phyloP scores from a whole-genome alignment of 1,140 invertebrate genomes.

The Bombus ignitus region DNA sequence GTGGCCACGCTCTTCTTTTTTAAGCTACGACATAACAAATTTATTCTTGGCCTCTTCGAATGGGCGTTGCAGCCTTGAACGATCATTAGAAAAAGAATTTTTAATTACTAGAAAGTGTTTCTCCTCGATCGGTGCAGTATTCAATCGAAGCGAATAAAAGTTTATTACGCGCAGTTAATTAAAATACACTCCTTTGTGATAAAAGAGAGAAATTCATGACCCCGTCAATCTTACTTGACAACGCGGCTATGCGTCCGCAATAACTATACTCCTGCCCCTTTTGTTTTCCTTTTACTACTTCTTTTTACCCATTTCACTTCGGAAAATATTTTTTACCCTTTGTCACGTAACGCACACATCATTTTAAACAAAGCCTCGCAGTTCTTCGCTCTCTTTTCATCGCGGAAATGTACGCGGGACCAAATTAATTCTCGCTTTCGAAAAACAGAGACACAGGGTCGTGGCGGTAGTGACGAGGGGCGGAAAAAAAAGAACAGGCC shows the following conservation, averaged over 20 bases:
- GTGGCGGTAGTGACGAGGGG: background rate
- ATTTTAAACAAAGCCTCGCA: background rate
- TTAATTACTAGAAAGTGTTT: background rate
- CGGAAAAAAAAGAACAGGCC: background rate
- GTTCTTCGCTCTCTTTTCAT: background rate
- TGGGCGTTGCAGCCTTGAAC: accelerated
- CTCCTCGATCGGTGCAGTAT: background rate
- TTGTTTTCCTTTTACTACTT: too few species aligned
- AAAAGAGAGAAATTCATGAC: background rate
- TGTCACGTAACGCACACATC: constrained; percentile 27
- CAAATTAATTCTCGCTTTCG: constrained; percentile 17
- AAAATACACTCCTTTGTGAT: background rate
- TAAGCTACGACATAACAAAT: background rate
- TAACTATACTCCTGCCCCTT: background rate
- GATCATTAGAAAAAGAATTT: background rate
- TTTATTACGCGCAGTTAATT: too few species aligned
- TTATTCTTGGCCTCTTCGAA: background rate
- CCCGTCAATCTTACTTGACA: background rate
- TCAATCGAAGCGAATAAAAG: too few species aligned
- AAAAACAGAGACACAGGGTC: background rate
- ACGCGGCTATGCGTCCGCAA: too few species aligned
- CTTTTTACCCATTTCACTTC: background rate
- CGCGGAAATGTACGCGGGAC: constrained; percentile 2
- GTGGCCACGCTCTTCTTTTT: too few species aligned
- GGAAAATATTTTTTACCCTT: constrained; percentile 14